Evolutionary conservation across 1,140 invertebrate genomes (phyloP).

Genomic region (Drosophila lacertosa): DNA sequence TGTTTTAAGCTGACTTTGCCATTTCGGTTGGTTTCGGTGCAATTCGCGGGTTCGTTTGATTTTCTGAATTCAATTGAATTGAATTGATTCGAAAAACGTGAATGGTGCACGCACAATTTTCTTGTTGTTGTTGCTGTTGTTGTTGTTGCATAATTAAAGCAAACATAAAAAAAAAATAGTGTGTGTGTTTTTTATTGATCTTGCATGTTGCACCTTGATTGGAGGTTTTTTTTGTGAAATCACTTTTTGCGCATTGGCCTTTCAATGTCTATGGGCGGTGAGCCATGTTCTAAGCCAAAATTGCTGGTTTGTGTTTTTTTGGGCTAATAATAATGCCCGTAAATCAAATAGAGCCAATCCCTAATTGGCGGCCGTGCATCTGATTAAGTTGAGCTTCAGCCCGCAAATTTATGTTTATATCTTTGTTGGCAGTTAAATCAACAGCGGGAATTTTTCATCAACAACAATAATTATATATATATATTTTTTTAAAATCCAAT

Average conservation of each 20-base stretch:
- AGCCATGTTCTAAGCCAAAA: constrained; percentile 6
- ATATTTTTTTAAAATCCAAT: constrained; percentile 25
- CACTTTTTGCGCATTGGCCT: constrained; percentile 27
- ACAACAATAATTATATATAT: constrained; percentile 1
- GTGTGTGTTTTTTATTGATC: constrained; percentile 42
- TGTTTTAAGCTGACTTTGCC: constrained; percentile 27
- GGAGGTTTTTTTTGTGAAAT: constrained; percentile 39
- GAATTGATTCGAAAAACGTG: constrained; percentile 33
- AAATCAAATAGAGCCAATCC: constrained; percentile 54
- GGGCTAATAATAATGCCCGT: constrained; percentile 14
- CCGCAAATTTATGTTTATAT: constrained; percentile 54
- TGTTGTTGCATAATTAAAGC: constrained; percentile 40
- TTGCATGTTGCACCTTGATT: constrained; percentile 60
- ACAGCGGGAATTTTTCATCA: constrained; percentile 27
- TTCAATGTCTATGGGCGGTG: constrained; percentile 20
- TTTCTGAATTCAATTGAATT: constrained; percentile 8
- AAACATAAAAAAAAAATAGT: background rate
- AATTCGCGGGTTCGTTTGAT: constrained; percentile 37
- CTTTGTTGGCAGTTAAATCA: constrained; percentile 51
- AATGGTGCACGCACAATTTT: constrained; percentile 53
- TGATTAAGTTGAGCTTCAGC: constrained; percentile 13
- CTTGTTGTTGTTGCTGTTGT: constrained; percentile 42
- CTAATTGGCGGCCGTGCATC: constrained; percentile 38
- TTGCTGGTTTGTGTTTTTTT: background rate
- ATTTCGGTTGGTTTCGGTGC: constrained; percentile 38